These are phyloP conservation scores for Asteroscopus sphinx DNA, from an alignment of 2,888 invertebrate genomes.

Conservation along the genomic window DNA sequence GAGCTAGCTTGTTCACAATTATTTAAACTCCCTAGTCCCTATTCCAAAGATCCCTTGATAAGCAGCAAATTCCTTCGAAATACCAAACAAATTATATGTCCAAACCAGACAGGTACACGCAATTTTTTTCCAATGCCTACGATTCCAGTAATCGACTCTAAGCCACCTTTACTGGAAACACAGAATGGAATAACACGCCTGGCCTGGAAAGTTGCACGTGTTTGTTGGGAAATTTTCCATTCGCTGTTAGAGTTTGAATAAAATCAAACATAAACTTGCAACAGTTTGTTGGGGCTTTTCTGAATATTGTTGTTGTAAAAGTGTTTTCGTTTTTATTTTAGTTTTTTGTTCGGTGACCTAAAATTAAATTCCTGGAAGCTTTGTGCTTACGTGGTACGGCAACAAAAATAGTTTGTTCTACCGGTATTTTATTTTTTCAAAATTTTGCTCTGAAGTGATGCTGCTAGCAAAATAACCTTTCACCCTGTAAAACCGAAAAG, in stretches of 20 bases:
- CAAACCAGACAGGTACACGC: conserved; percentile 9
- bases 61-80: no score
- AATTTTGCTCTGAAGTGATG: no score
- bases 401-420: neutral
- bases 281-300: conserved; percentile 29
- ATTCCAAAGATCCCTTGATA: no score
- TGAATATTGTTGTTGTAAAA: conserved; percentile 11
- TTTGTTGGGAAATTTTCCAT: conserved; percentile 16
- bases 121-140: conserved; percentile 15
- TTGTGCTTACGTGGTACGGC: neutral
- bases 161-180: conserved; percentile 16
- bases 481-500: no score
- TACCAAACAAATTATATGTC: neutral
- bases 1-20: no score
- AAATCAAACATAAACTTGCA: conserved; percentile 41
- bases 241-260: conserved; percentile 31
- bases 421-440: neutral
- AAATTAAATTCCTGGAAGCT: conserved; percentile 15
- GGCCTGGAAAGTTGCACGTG: conserved; percentile 11
- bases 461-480: no score
- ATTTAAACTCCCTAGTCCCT: no score
- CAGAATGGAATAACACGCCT: conserved; percentile 23
- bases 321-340: conserved; percentile 14
- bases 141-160: conserved; percentile 14
- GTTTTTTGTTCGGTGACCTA: conserved; percentile 4